These are phyloP conservation scores for Platycnemis pennipes DNA, from an alignment of 2,888 invertebrate species.

Conservation along the genomic window DNA sequence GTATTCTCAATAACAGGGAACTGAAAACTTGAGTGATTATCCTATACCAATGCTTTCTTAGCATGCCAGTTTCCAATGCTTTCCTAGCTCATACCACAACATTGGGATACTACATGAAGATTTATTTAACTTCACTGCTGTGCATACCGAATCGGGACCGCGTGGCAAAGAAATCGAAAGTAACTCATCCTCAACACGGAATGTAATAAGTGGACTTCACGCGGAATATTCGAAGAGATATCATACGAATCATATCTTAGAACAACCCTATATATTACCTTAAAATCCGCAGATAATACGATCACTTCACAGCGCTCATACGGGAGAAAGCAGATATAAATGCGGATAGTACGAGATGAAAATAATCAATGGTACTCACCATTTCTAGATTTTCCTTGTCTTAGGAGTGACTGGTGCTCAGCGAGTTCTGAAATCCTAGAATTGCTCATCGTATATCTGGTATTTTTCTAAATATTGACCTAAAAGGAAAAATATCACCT, in stretches of 20 bases:
- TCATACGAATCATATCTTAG: neutral
- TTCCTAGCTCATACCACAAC: too few relatives aligned
- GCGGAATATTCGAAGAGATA: too few relatives aligned
- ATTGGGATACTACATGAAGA: too few relatives aligned
- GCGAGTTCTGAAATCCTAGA: conserved; percentile 42
- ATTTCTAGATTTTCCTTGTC: conserved; percentile 59
- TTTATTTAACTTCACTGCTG: too few relatives aligned
- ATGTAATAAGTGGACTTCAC: too few relatives aligned
- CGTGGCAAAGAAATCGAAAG: neutral
- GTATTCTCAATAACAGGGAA: too few relatives aligned
- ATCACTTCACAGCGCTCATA: neutral
- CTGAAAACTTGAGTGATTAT: too few relatives aligned
- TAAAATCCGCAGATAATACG: neutral
- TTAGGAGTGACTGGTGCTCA: conserved; percentile 60
- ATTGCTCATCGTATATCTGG: conserved; percentile 53
- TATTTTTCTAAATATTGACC: conserved; percentile 40
- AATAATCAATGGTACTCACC: conserved; percentile 35
- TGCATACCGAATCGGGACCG: too few relatives aligned
- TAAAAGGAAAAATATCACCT: neutral
- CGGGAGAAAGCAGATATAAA: neutral
- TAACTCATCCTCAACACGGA: too few relatives aligned
- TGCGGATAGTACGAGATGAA: neutral
- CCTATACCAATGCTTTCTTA: too few relatives aligned
- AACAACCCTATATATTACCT: neutral
- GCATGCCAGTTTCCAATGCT: too few relatives aligned